Conservation (phyloP, 1,140 invertebrate species). For the Vollenhovia emeryi region DNA sequence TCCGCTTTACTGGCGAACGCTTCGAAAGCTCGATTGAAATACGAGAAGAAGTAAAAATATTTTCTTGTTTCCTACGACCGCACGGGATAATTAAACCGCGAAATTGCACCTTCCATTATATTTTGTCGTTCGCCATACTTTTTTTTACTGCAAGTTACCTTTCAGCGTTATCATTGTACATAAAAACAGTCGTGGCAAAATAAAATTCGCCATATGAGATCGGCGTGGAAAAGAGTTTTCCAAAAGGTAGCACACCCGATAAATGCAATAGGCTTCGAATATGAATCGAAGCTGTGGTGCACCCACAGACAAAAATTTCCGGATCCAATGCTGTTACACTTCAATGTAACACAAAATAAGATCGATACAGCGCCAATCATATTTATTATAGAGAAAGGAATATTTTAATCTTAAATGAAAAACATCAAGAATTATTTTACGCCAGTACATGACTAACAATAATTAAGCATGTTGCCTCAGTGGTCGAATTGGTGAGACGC, state of each 20-base stretch:
- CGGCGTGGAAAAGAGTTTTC: neutral
- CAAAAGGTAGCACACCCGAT: neutral
- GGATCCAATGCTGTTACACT: too few relatives aligned
- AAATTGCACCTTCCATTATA: constrained; percentile 23
- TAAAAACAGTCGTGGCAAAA: neutral
- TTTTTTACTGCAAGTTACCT: neutral
- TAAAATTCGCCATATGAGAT: constrained; percentile 6
- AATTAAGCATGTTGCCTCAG: too few relatives aligned
- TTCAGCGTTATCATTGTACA: neutral
- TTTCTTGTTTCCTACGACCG: constrained; percentile 11
- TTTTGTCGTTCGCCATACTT: neutral
- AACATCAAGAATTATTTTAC: too few relatives aligned
- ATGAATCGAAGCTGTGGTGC: neutral
- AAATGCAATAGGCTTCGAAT: neutral
- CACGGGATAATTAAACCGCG: constrained; percentile 35
- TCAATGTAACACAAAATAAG: too few relatives aligned
- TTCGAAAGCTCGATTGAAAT: constrained; percentile 30
- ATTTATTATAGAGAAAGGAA: too few relatives aligned
- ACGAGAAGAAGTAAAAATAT: constrained; percentile 36
- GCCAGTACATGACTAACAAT: too few relatives aligned
- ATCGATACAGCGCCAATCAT: too few relatives aligned
- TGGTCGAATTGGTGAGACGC: too few relatives aligned
- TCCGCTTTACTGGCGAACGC: neutral
- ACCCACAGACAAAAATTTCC: too few relatives aligned
- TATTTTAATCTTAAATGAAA: too few relatives aligned